These are phyloP conservation scores for Epinephelus awoara DNA, from an alignment of 2,797 vertebrate species.

Conservation along the genomic window DNA sequence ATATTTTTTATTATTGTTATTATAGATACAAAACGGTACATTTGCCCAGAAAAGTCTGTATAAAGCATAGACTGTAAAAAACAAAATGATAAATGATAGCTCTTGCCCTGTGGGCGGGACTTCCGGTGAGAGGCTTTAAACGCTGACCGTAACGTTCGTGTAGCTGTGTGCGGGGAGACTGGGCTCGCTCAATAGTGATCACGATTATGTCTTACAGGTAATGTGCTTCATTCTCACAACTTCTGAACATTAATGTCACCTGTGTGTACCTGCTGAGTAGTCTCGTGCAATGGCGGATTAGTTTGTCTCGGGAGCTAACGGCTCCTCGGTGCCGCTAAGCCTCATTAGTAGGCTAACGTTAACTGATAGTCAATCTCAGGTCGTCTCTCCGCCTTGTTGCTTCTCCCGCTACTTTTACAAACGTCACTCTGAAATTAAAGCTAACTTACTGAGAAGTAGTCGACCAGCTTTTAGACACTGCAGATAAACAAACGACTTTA, in stretches of 20 bases:
- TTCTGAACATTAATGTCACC: background rate
- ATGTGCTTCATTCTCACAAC: background rate
- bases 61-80: no score
- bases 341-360: conserved; percentile 60
- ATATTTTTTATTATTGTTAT: no score
- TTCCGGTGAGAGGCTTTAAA: conserved; percentile 48
- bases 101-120: conserved; percentile 33
- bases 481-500: no score
- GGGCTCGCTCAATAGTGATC: conserved; percentile 37
- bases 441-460: background rate
- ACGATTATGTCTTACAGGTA: conserved; percentile 76
- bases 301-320: conserved; percentile 1
- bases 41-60: no score
- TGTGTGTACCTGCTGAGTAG: background rate
- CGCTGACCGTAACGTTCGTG: background rate
- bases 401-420: conserved; percentile 10
- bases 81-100: no score
- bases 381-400: conserved; percentile 27
- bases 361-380: conserved; percentile 39
- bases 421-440: background rate
- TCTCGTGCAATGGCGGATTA: background rate
- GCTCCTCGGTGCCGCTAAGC: conserved; percentile 59
- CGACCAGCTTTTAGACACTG: background rate
- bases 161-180: conserved; percentile 19
- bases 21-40: no score